These are phyloP conservation scores for Galerucella calmariensis DNA, from an alignment of 2,888 invertebrate genomes.

Conservation along the genomic window DNA sequence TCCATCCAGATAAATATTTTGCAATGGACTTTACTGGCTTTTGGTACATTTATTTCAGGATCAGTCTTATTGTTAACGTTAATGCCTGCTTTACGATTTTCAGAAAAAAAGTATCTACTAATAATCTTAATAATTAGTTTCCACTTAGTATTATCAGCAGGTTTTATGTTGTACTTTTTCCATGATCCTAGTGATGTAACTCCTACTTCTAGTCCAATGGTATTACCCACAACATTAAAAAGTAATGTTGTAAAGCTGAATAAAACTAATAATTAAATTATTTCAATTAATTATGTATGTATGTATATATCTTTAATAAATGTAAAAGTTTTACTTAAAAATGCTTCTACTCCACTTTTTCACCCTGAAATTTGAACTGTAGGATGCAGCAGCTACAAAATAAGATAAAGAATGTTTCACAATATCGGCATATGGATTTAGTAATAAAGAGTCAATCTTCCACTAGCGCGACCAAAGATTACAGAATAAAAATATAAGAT, in stretches of 20 bases:
- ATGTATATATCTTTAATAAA: conserved; percentile 8
- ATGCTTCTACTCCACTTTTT: too few species aligned
- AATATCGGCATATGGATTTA: too few species aligned
- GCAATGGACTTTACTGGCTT: conserved; percentile 87
- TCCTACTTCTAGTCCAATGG: conserved; percentile 12
- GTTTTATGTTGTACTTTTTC: conserved; percentile 88
- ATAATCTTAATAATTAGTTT: conserved; percentile 77
- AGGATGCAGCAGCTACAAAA: too few species aligned
- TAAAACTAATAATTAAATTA: conserved; percentile 6
- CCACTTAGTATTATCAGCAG: conserved; percentile 85
- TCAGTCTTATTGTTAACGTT: conserved; percentile 86
- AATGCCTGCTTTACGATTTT: conserved; percentile 78
- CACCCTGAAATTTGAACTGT: too few species aligned
- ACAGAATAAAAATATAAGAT: too few species aligned
- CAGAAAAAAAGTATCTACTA: conserved; percentile 73
- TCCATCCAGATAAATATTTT: conserved; percentile 83
- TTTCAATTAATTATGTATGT: conserved; percentile 1
- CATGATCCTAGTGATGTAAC: conserved; percentile 66
- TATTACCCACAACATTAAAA: conserved; percentile 5
- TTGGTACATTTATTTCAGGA: conserved; percentile 87
- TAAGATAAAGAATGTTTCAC: too few species aligned
- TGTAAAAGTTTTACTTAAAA: background rate
- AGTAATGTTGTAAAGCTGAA: background rate
- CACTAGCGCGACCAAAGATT: too few species aligned
- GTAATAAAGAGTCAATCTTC: too few species aligned